Base-by-base conservation (phyloP, 2,113 vertebrate genomes). In the Struthio camelus region DNA sequence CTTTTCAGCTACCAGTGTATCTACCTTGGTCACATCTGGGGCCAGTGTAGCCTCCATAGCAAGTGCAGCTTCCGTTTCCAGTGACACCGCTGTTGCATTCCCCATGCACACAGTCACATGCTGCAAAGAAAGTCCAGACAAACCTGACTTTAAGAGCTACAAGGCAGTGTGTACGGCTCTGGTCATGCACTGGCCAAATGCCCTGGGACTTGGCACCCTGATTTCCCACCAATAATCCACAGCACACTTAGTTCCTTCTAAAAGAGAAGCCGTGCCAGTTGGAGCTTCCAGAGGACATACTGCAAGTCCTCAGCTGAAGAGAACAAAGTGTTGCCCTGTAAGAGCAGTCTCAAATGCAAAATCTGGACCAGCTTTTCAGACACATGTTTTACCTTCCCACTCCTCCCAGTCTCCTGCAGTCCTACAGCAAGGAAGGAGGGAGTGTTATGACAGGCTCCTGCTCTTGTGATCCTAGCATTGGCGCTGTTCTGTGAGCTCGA, bases 11-110 rank as follows among this genome's bases (percentile, higher is more conserved):
- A 1, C 10, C 62, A 5, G 0, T 27, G 16, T 38, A 96, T 25
- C 95, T 96, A 99, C 99, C 98, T 98, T 98, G 97, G 87, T 99
- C 98, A 95, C 99, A 99, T 86, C 65, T 98, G 40, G 97, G 96
- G 27, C 99, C 99, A 1, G 97, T 97, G 97, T 99, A 99, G 11
- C 99, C 99, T n/a, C 99, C 98, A 72, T 99, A 98, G 97, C 99
- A 99, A 5, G 95, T 97, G 97, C 99, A 99, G 95, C 96, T 97
- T 48, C 99, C 99, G 1, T 99, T 94, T 3, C 99, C 99, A 3
- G 88, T 70, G 0, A 98, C 88, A 2, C 99, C 98, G 0, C 85
- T 95, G 83, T 80, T 98, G 97, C 99, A 99, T 67, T 98, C 81
- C 38, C 99, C 99, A 0, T 98, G 94, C 14, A 97, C 96, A 90